A percentile compares a stretch with the other conserved stretches of the same genome.
These are phyloP conservation scores for Rhinogobius similis DNA, from an alignment of 2,113 vertebrate species.

Conservation along the genomic window DNA sequence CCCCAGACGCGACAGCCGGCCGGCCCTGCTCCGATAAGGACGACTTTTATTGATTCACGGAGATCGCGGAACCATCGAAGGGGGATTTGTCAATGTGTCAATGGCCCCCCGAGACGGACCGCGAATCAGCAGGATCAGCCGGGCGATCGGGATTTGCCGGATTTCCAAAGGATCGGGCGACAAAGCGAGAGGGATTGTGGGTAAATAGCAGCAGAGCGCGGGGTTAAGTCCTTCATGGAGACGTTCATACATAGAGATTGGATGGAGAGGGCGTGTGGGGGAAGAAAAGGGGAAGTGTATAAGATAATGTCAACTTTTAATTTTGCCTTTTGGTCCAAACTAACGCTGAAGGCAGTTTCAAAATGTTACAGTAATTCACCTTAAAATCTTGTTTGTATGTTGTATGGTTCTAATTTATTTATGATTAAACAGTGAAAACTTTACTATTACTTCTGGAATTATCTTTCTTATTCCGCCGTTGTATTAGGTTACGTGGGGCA, in stretches of 20 bases:
- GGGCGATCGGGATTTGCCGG: conserved; percentile 83
- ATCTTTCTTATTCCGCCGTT: too few relatives aligned
- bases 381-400: too few relatives aligned
- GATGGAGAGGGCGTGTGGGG: neutral
- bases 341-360: too few relatives aligned
- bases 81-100: conserved; percentile 92
- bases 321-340: too few relatives aligned
- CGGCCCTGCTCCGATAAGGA: conserved; percentile 83
- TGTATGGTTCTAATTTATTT: too few relatives aligned
- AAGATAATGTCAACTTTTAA: neutral
- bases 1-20: conserved; percentile 71
- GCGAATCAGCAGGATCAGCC: conserved; percentile 65
- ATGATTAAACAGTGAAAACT: too few relatives aligned
- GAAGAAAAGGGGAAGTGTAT: neutral
- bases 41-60: conserved; percentile 87
- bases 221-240: conserved; percentile 53
- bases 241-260: conserved; percentile 25
- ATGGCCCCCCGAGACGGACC: conserved; percentile 78
- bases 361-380: too few relatives aligned
- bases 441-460: too few relatives aligned
- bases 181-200: conserved; percentile 63
- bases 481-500: too few relatives aligned
- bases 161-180: conserved; percentile 85
- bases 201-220: conserved; percentile 81
- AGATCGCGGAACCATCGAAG: conserved; percentile 85